phyloP scores from a whole-genome alignment of 2,888 invertebrate species.

The Cyaniris semiargus region DNA sequence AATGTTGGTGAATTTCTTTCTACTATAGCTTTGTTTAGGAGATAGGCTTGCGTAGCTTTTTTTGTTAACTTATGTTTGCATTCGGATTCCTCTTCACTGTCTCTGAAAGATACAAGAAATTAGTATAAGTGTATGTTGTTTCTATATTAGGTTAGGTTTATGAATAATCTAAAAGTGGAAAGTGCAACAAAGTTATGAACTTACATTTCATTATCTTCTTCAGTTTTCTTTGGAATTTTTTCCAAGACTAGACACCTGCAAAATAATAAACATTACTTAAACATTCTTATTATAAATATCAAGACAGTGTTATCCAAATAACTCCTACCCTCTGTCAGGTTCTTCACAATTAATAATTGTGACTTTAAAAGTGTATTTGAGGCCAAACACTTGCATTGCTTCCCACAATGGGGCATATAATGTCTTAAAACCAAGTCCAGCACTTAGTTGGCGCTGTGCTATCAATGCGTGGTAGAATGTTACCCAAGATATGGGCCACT shows the following conservation, averaged over 20 bases:
- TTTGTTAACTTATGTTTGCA: constrained; percentile 8
- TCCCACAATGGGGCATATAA: constrained; percentile 50
- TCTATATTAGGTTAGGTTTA: background rate
- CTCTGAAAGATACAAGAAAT: background rate
- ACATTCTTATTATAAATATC: background rate
- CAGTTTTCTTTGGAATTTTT: constrained; percentile 38
- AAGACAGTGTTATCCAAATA: background rate
- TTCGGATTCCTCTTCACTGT: constrained; percentile 20
- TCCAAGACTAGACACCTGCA: constrained; percentile 39
- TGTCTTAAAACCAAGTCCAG: constrained; percentile 42
- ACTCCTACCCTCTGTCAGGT: constrained; percentile 39
- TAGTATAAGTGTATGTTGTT: background rate
- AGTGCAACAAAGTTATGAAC: background rate
- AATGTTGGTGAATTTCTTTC: constrained; percentile 41
- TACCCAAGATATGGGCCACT: constrained; percentile 47
- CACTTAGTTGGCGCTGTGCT: constrained; percentile 37
- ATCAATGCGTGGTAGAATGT: constrained; percentile 46
- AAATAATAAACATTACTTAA: constrained; percentile 14
- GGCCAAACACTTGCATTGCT: constrained; percentile 42
- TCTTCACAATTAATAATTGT: constrained; percentile 31
- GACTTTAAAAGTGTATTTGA: constrained; percentile 41
- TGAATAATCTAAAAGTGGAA: background rate
- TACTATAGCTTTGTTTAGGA: constrained; percentile 34
- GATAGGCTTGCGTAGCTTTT: constrained; percentile 35
- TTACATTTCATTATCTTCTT: constrained; percentile 17